Base-by-base conservation (phyloP, 2,888 invertebrate genomes). In the Reticulitermes lucifugus region DNA sequence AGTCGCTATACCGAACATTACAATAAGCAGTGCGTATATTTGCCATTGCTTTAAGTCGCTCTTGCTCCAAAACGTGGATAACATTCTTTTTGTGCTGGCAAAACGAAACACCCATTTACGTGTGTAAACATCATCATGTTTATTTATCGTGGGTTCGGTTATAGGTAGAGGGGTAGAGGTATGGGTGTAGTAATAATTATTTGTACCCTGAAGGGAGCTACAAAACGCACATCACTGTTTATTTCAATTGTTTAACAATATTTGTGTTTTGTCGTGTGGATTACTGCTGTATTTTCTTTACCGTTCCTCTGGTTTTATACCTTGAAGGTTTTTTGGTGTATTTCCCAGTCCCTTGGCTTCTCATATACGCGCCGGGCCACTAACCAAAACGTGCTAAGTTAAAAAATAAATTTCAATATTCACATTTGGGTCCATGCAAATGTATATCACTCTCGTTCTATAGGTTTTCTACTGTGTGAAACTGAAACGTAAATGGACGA, bases 51-150 rank as follows among this genome's bases (percentile, higher is more conserved):
- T 35, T 35, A 35, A 35, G 14, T n/a, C 65, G 65, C 25, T 65
- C 25, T 65, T 65, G n/a, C 25, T 65, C 65, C 25, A 25, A 7
- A 1, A 65, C 4, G 25, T n/a, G 65, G 6, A 12, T 12, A 60
- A n/a, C 25, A 65, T 25, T 65, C 65, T 65, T 65, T 65, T n/a
- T 65, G 65, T 65, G 9, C 25, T 12, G 6, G 25, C 79, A 51
- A 46, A 79, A 79, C 79, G 55, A 79, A 79, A 79, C 79, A 79
- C 77, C 43, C 84, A 84, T 84, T 84, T 79, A 84, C 84, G 77
- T 59, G n/a, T 84, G 84, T 77, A 84, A 84, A 84, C 84, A 84
- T 79, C 65, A n/a, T n/a, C 65, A 65, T 65, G 65, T 65, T 65
- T 65, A 65, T 65, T 65, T 65, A 65, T 25, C 9, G 5, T 65